Evolutionary conservation across 2,797 vertebrate genomes (phyloP).

Genomic region (Acanthornis magna): DNA sequence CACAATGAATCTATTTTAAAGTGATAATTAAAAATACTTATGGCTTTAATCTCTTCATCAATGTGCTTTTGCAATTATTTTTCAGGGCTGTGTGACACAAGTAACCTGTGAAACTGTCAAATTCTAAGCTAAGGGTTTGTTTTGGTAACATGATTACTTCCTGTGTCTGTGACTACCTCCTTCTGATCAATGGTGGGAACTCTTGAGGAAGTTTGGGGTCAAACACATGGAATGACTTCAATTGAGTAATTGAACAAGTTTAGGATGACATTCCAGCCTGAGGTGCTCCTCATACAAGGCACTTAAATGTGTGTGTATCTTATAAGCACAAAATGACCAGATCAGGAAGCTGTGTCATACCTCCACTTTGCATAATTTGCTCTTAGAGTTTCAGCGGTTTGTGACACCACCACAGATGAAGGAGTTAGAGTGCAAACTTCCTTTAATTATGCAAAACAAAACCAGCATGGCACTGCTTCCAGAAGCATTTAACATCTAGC

Average conservation of each 20-base stretch:
- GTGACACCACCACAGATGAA: neutral
- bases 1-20: neutral
- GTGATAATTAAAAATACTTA: neutral
- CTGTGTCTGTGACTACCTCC: slow-evolving; percentile 28
- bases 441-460: slow-evolving; percentile 39
- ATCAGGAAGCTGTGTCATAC: slow-evolving; percentile 44
- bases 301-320: neutral
- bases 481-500: neutral
- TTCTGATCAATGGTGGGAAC: neutral
- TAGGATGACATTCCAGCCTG: neutral
- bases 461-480: neutral
- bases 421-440: neutral
- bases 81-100: neutral
- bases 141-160: neutral
- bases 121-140: neutral
- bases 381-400: neutral
- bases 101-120: neutral
- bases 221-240: neutral
- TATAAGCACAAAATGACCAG: neutral
- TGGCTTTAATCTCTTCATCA: neutral
- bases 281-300: neutral
- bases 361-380: slow-evolving; percentile 22
- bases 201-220: slow-evolving; percentile 10
- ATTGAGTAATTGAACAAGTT: neutral
- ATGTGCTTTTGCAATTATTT: neutral